These are phyloP conservation scores for Bombus terrestris DNA, from an alignment of 1,140 invertebrate species.

Conservation along the genomic window DNA sequence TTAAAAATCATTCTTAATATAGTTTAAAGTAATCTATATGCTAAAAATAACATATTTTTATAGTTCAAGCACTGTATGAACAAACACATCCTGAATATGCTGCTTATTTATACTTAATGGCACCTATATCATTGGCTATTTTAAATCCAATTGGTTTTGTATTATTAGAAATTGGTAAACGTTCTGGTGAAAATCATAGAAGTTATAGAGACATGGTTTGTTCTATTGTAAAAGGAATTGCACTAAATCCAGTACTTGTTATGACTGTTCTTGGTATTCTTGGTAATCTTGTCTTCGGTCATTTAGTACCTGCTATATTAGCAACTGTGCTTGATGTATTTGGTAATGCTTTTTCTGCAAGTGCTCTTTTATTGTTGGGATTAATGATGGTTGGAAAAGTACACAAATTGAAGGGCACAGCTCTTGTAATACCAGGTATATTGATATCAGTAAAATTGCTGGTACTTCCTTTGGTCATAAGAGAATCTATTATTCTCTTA, in stretches of 20 bases:
- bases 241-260: constrained; percentile 94
- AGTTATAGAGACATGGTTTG: constrained; percentile 75
- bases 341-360: constrained; percentile 94
- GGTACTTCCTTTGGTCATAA: constrained; percentile 92
- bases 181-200: constrained; percentile 61
- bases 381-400: constrained; percentile 96
- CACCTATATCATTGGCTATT: constrained; percentile 95
- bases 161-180: constrained; percentile 93
- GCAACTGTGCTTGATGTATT: constrained; percentile 90
- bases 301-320: constrained; percentile 89
- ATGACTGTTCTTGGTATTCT: constrained; percentile 96
- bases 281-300: constrained; percentile 92
- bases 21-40: not conserved
- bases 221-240: constrained; percentile 87
- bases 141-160: constrained; percentile 96
- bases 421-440: constrained; percentile 91
- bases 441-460: constrained; percentile 95
- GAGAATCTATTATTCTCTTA: constrained; percentile 91
- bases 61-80: constrained; percentile 89
- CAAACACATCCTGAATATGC: constrained; percentile 94
- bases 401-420: constrained; percentile 88
- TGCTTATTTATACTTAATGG: constrained; percentile 95
- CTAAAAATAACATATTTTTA: constrained; percentile 71
- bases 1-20: not conserved
- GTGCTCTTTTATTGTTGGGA: constrained; percentile 95